Conservation (phyloP, 2,888 invertebrate species). For the Ochlodes sylvanus region DNA sequence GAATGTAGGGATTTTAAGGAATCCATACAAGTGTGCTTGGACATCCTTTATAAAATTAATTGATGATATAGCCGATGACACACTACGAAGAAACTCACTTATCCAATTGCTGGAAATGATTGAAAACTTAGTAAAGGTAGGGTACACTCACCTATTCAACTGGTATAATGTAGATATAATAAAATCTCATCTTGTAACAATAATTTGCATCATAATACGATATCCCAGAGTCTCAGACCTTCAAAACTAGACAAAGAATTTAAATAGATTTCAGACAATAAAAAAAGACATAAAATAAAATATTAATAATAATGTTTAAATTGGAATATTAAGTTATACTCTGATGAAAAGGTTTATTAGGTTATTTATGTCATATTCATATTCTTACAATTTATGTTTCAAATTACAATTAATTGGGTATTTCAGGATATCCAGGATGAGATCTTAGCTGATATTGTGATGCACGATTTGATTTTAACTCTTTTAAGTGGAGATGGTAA, state of each 20-base stretch:
- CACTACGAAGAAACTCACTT: conserved; percentile 61
- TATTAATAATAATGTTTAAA: no score
- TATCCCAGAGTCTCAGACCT: no score
- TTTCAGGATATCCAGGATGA: conserved; percentile 34
- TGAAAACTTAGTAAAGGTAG: conserved; percentile 58
- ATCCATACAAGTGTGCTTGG: conserved; percentile 67
- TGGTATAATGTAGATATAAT: no score
- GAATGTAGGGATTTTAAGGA: conserved; percentile 46
- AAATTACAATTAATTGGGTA: neutral
- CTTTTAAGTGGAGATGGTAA: conserved; percentile 53
- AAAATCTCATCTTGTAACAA: no score
- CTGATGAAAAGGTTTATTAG: no score
- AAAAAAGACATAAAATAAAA: no score
- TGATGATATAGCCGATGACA: conserved; percentile 61
- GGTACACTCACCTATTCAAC: neutral
- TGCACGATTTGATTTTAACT: conserved; percentile 46
- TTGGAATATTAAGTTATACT: no score
- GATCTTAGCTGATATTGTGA: conserved; percentile 44
- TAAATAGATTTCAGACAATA: no score
- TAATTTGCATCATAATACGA: no score
- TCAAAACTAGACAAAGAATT: no score
- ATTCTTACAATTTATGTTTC: no score
- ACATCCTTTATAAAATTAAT: conserved; percentile 61
- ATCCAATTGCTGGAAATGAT: conserved; percentile 57
- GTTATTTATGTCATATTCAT: no score